Evolutionary conservation across 2,888 invertebrate species (phyloP), one percentile per base, ranked within the genome.

Genomic region (Argyresthia albistria): DNA sequence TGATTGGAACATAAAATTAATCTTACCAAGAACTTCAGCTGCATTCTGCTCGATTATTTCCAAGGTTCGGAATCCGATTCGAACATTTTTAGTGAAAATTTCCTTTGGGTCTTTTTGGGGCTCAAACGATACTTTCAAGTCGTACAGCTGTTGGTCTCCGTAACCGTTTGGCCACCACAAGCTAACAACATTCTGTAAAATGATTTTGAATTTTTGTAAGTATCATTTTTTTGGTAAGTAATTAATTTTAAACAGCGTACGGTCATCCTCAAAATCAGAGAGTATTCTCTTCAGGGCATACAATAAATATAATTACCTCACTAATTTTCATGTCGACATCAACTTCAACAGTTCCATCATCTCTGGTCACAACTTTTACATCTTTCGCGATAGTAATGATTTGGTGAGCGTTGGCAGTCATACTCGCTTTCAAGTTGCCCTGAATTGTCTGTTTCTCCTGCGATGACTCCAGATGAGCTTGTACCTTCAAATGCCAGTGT

Each of bases 121-220:
- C 12, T 60, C 65, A 43, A 91, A 88, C 0, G 80, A 81, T 0
- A 92, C 84, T 53, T 81, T 80, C 49, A 96, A 67, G 7, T 88
- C 77, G 67, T 98, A 98, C 4, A 98, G 78, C 0, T 89, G 88
- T 69, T 95, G 97, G 0, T 89, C 73, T 1, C 97, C 97, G 65
- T 92, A 94, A 16, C 97, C 98, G 76, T 97, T 97, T 0, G 99
- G 99, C 98, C 98, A 99, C 99, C 99, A 99, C 15, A 89, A 58
- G 10, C 75, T 70, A 16, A 87, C 60, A 11, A 70, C 62, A 55
- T 84, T 80, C 86, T 87, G 59, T 16, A 62, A 70, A 35, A 53
- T 25, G 6, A 4, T 6, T 25, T 25, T 4, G 25, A n/a, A n/a
- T n/a, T n/a, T n/a, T n/a, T n/a, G n/a, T n/a, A n/a, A n/a, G n/a